Base-by-base conservation (phyloP, 2,888 invertebrate species). In the Eupithecia tripunctaria region DNA sequence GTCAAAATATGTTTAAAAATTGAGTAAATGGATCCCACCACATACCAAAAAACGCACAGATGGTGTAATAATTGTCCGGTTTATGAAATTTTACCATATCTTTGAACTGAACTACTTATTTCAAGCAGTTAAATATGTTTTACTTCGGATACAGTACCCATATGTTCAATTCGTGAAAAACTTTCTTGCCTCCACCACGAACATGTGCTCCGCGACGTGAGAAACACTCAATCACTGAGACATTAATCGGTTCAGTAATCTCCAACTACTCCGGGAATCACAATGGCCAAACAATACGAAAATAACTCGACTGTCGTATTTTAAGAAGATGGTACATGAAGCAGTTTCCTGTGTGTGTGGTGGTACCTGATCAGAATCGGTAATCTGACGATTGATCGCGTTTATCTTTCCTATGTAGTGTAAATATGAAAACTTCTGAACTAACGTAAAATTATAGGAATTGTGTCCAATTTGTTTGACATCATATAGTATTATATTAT, bases 161-260 rank as follows among this genome's bases (percentile, higher is more conserved):
- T n/a, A 47, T 47, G 47, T 8, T 51, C 2, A 3, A 51, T 47
- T 47, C 21, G 21, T n/a, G n/a, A 15, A 18, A 15, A 41, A 41
- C 47, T 51, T 3, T 21, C 51, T 56, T 21, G 47, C 6, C 74
- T 68, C 68, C 69, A 67, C 29, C 65, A 32, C 43, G 41, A 14
- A 60, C 60, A 60, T 56, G 36, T 67, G 38, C 51, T 73, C 69
- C 2, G 51, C 15, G n/a, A 83, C 82, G 81, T 82, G 85, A 85
- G 84, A 85, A 86, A 81, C 88, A 87, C 81, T 92, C 89, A 91
- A 91, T 92, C 91, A 90, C 81, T 69, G 69, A 77, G 91, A 91
- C 92, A 85, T 91, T 91, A 90, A 91, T 89, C 88, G 86, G 86
- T 82, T 85, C 82, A 82, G 84, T 90, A 89, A 91, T 90, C 91